Percentiles rank a stretch among this genome's conserved stretches.
Evolutionary conservation across 2,113 vertebrate species (phyloP).

Genomic region (Notechis scutatus): DNA sequence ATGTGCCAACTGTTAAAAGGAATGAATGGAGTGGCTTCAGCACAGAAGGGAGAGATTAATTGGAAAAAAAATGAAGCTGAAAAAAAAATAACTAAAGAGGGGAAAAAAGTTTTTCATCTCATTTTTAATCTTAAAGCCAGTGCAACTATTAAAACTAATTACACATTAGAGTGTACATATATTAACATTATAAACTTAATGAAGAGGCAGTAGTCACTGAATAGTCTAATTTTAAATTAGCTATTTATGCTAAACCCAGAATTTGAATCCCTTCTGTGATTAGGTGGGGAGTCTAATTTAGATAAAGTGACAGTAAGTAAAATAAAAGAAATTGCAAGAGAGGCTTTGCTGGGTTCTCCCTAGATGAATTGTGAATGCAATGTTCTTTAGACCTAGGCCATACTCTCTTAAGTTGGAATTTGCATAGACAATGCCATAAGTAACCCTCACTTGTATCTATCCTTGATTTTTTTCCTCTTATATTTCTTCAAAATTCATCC

Average conservation of each 20-base stretch:
- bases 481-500: background rate
- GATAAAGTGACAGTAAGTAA: conserved; percentile 15
- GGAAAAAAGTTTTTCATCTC: conserved; percentile 8
- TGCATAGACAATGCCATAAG: background rate
- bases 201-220: conserved; percentile 29
- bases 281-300: conserved; percentile 17
- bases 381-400: background rate
- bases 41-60: conserved; percentile 25
- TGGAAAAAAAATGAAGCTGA: conserved; percentile 24
- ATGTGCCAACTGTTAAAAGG: conserved; percentile 8
- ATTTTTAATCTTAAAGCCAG: conserved; percentile 16
- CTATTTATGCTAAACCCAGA: conserved; percentile 14
- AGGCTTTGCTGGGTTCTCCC: background rate
- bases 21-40: conserved; percentile 21
- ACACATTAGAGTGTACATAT: conserved; percentile 21
- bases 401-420: background rate
- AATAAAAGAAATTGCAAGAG: background rate
- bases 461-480: background rate
- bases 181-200: conserved; percentile 33
- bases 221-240: conserved; percentile 32
- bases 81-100: conserved; percentile 1
- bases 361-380: background rate
- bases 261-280: conserved; percentile 24
- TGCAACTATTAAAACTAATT: conserved; percentile 36
- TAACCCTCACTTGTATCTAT: background rate